Evolutionary conservation across 2,888 invertebrate species (phyloP).

Genomic region (Anticlea derivata): DNA sequence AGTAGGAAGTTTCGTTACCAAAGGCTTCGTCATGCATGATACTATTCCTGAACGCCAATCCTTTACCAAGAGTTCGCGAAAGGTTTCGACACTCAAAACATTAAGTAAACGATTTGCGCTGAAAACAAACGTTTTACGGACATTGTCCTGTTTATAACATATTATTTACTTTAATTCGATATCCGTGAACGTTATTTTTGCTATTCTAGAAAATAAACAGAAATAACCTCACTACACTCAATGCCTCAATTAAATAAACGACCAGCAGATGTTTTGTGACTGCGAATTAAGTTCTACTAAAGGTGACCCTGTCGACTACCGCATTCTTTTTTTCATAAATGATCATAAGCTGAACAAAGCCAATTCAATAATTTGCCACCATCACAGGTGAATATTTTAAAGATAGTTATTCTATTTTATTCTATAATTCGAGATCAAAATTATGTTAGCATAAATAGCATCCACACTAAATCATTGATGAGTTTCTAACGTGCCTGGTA

Average conservation of each 20-base stretch:
- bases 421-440: too few species aligned
- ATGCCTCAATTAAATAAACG: too few species aligned
- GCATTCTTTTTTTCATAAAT: conserved; percentile 32
- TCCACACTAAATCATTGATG: conserved; percentile 38
- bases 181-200: neutral
- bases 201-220: neutral
- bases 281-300: conserved; percentile 31
- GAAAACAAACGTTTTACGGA: neutral
- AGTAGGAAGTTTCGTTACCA: neutral
- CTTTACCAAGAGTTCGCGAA: neutral
- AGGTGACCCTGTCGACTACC: conserved; percentile 51
- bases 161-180: neutral
- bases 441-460: too few species aligned
- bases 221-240: too few species aligned
- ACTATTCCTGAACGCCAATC: neutral
- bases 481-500: conserved; percentile 43
- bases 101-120: neutral
- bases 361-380: too few species aligned
- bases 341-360: too few species aligned
- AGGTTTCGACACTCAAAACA: neutral
- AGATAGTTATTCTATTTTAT: neutral
- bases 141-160: too few species aligned
- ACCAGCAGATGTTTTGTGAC: conserved; percentile 48
- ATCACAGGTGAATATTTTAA: neutral
- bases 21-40: neutral